Conservation (phyloP, 2,888 invertebrate species). For the Hirtodrosophila confusa region DNA sequence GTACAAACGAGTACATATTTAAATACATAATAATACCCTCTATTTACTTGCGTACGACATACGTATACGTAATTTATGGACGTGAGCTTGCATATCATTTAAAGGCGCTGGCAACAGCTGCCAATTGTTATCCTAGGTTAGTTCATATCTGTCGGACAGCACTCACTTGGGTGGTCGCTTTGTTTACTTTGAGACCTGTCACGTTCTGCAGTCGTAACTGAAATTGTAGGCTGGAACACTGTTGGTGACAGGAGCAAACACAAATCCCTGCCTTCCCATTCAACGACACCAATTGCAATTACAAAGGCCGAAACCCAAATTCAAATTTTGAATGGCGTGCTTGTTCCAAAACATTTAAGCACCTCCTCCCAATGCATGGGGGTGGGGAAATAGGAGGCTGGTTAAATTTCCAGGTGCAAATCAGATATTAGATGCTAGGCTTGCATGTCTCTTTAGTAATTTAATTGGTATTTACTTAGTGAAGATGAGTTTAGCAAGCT, state of each 20-base stretch:
- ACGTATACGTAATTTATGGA: constrained; percentile 28
- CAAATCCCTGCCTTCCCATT: constrained; percentile 3
- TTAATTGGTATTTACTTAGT: too few species aligned
- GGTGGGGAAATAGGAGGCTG: too few species aligned
- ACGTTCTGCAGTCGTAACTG: constrained; percentile 18
- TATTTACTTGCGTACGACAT: constrained; percentile 1
- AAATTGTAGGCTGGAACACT: constrained; percentile 5
- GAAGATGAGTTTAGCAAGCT: too few species aligned
- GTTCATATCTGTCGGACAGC: constrained; percentile 13
- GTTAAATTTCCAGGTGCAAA: too few species aligned
- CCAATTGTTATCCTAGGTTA: constrained; percentile 12
- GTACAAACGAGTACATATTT: constrained; percentile 3
- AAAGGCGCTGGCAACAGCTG: constrained; percentile 3
- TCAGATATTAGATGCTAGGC: neutral
- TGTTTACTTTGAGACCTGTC: constrained; percentile 30
- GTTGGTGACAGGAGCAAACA: constrained; percentile 28
- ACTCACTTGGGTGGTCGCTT: constrained; percentile 13
- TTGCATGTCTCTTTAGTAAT: too few species aligned
- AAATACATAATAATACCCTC: neutral
- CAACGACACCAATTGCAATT: constrained; percentile 14
- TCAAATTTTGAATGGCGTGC: constrained; percentile 4
- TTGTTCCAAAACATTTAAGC: too few species aligned
- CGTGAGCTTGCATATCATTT: constrained; percentile 33
- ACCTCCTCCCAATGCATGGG: too few species aligned
- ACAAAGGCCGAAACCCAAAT: neutral